These are phyloP conservation scores for Malurus splendens DNA, from an alignment of 2,797 vertebrate species.

Conservation along the genomic window DNA sequence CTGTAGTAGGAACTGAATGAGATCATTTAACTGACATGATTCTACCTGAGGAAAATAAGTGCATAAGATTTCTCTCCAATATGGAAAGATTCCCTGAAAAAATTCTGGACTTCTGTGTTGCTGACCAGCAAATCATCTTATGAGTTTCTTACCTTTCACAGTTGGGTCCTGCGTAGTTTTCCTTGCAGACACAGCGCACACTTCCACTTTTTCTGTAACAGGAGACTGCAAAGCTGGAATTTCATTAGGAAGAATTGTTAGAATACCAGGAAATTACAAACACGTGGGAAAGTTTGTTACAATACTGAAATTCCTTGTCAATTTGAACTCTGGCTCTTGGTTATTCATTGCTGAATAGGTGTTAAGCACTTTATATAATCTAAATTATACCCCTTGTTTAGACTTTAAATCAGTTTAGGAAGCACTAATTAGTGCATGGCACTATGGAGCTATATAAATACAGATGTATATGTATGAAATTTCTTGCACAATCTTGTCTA, in stretches of 20 bases:
- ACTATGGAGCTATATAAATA: not conserved
- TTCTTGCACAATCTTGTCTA: not conserved
- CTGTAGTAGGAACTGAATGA: not conserved
- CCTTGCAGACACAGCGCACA: slow-evolving; percentile 86
- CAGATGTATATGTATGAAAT: not conserved
- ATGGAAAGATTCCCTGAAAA: not conserved
- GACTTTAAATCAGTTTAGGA: not conserved
- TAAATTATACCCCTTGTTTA: not conserved
- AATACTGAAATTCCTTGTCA: not conserved
- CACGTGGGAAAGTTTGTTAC: not conserved
- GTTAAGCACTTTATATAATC: not conserved
- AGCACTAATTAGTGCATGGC: not conserved
- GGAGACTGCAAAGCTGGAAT: slow-evolving; percentile 85
- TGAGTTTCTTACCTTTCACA: slow-evolving; percentile 87
- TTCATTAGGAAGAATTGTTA: slow-evolving; percentile 1
- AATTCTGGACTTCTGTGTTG: not conserved
- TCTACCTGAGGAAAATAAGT: not conserved
- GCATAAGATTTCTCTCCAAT: not conserved
- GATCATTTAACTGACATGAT: not conserved
- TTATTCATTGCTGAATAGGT: not conserved
- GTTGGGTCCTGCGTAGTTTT: slow-evolving; percentile 88
- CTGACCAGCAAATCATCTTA: not conserved
- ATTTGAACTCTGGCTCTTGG: not conserved
- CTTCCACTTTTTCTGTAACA: slow-evolving; percentile 80
- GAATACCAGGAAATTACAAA: not conserved